Evolutionary conservation across 2,888 invertebrate species (phyloP).

Genomic region (Morinoia aosen): DNA sequence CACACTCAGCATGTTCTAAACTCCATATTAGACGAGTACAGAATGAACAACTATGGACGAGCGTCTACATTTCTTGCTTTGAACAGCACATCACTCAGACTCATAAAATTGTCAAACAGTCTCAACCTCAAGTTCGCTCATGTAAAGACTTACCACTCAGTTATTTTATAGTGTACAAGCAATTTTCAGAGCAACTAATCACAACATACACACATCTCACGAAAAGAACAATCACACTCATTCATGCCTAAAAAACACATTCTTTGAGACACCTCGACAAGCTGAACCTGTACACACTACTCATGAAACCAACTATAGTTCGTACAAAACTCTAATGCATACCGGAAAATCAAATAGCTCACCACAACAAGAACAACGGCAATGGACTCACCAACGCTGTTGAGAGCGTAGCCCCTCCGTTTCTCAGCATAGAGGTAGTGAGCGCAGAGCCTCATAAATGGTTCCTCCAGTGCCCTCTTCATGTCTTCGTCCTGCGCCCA

Average conservation of each 20-base stretch:
- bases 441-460: conserved; percentile 77
- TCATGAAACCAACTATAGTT: no score
- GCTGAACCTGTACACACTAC: neutral
- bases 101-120: neutral
- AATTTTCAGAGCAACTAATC: neutral
- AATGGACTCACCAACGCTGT: conserved; percentile 77
- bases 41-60: no score
- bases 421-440: conserved; percentile 78
- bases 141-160: neutral
- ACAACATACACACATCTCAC: neutral
- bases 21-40: no score
- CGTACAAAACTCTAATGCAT: no score
- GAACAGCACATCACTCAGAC: no score
- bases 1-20: neutral
- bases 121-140: neutral
- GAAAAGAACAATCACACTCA: neutral
- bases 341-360: neutral
- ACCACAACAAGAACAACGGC: neutral
- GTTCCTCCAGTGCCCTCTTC: conserved; percentile 72
- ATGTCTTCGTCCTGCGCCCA: conserved; percentile 74
- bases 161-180: neutral
- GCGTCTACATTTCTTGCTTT: no score
- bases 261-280: neutral
- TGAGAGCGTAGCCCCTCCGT: conserved; percentile 76
- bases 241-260: neutral